Conservation (phyloP, 2,797 vertebrate species). For the Luscinia luscinia region DNA sequence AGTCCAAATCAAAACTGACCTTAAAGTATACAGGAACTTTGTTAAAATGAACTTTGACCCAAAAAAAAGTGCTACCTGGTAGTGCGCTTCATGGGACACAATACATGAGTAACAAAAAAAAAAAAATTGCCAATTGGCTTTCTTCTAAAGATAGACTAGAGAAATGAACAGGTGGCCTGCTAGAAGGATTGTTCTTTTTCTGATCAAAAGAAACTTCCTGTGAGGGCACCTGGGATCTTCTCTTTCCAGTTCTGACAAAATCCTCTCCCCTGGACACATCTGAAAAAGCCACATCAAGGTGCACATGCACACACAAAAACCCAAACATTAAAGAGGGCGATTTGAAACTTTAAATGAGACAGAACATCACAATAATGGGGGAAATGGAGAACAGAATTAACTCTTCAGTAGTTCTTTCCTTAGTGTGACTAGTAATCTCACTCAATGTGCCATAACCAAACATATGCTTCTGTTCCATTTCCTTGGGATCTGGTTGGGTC, state of each 20-base stretch:
- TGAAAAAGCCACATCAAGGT: neutral
- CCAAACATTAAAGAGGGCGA: neutral
- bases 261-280: neutral
- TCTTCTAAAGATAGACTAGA: neutral
- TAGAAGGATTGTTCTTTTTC: neutral
- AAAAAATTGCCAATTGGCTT: neutral
- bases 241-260: neutral
- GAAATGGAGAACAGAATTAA: neutral
- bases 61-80: neutral
- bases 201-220: neutral
- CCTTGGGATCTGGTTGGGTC: neutral
- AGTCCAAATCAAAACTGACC: neutral
- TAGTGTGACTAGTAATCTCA: neutral
- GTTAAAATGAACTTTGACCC: neutral
- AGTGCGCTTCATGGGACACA: neutral
- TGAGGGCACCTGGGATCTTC: neutral
- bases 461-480: neutral
- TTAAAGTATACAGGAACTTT: neutral
- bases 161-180: neutral
- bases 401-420: neutral
- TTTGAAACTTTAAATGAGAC: neutral
- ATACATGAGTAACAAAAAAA: neutral
- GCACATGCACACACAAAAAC: fast-evolving
- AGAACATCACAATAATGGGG: neutral
- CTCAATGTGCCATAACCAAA: neutral